Base-by-base conservation (phyloP, 2,888 invertebrate genomes). In the Xanthorhoe designata region DNA sequence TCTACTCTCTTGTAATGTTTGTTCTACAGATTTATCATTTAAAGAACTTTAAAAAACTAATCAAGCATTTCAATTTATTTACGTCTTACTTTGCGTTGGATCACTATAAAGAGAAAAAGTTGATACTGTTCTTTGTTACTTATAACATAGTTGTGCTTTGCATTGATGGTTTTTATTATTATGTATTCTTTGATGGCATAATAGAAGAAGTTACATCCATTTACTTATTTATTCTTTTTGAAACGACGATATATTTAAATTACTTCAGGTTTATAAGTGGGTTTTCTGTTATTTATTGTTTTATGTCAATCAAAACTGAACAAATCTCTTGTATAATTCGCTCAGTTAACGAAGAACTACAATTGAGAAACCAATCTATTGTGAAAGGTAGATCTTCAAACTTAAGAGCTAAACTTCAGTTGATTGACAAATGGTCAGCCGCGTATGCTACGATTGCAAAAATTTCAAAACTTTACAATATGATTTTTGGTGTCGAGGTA, bases 401-500 rank as follows among this genome's bases (percentile, higher is more conserved):
- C 8, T 9, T 18, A 29, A 17, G 32, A 57, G 13, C 15, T 2
- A 45, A 35, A 9, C 61, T 61, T 18, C 49, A 61, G 15, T 17
- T 60, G 13, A 64, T 52, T 35, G 52, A 53, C 13, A 62, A 54
- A 10, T 69, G 69, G 69, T 69, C 61, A 1, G 58, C 55, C 15
- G 61, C 69, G 9, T 69, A 58, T 52, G 51, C 38, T 18, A 61
- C 53, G 0, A 8, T 64, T 18, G 32, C 53, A n/a, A 66, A 61
- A 42, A 54, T 47, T 15, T 61, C 59, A 24, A 55, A 61, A 24
- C 32, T 66, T 32, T 64, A 17, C 19, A 66, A 64, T 29, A 9
- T 3, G 7, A 59, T 69, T 24, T 64, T 64, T 13, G 49, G 69
- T 52, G 29, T 49, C 5, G 55, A 69, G 66, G 69, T 63, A 45